phyloP scores from a whole-genome alignment of 2,797 vertebrate genomes.

The Oceanodroma leucorhoa region DNA sequence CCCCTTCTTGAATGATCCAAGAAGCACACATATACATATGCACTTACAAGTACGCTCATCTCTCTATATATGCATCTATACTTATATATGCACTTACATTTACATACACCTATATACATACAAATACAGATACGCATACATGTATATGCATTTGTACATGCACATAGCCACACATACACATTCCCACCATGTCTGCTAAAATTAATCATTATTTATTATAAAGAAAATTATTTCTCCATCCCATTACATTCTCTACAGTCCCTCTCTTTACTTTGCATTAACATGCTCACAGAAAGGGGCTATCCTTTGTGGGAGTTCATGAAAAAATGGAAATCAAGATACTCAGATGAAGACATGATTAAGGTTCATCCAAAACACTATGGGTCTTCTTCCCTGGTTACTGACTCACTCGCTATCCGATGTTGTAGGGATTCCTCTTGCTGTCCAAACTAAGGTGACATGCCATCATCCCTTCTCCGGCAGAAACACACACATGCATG shows the following conservation, averaged over 20 bases:
- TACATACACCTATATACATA: neutral
- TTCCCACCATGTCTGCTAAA: neutral
- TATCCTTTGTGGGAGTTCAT: neutral
- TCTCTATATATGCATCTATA: neutral
- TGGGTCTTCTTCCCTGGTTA: neutral
- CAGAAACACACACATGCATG: rapidly evolving
- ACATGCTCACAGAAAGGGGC: neutral
- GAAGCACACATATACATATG: neutral
- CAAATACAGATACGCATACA: rapidly evolving
- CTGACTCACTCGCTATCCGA: rapidly evolving
- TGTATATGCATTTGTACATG: neutral
- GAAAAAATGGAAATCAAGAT: neutral
- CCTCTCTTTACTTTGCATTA: neutral
- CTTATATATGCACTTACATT: neutral
- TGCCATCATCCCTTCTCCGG: neutral
- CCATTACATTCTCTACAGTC: neutral
- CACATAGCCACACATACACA: neutral
- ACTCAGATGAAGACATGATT: neutral
- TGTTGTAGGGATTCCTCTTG: neutral
- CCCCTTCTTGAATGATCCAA: neutral
- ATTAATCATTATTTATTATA: neutral
- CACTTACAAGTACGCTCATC: neutral
- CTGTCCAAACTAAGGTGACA: neutral
- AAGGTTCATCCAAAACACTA: neutral
- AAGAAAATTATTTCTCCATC: neutral